Evolutionary conservation across 2,113 vertebrate species (phyloP).

Genomic region (Hippocampus mohnikei): DNA sequence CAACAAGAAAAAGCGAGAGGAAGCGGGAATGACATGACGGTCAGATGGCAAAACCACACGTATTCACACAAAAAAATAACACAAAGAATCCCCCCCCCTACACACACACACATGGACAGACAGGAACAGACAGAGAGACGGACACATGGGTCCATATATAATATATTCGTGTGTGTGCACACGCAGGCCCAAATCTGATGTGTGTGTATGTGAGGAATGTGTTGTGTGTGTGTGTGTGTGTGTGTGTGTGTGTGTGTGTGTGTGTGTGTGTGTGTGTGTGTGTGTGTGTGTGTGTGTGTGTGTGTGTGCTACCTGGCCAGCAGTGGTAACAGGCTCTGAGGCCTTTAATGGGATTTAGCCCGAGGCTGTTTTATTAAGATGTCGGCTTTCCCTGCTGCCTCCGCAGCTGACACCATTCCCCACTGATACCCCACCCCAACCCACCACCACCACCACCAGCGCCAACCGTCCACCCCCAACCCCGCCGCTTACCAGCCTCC

Average conservation of each 20-base stretch:
- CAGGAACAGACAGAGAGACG: conserved; percentile 72
- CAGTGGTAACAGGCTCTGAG: conserved; percentile 99
- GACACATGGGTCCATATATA: conserved; percentile 76
- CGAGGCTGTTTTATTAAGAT: conserved; percentile 99
- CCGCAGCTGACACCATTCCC: conserved; percentile 98
- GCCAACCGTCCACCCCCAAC: conserved; percentile 30
- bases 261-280: conserved; percentile 59
- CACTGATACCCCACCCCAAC: conserved; percentile 64
- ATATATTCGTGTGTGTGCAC: conserved; percentile 61
- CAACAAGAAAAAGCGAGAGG: conserved; percentile 27
- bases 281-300: conserved; percentile 60
- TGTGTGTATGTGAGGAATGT: conserved; percentile 48
- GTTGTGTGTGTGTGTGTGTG: conserved; percentile 51
- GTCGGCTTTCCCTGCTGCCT: conserved; percentile 99
- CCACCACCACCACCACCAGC: conserved; percentile 27
- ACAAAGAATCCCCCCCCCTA: conserved; percentile 24
- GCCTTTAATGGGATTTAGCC: conserved; percentile 99
- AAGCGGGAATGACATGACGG: conserved; percentile 28
- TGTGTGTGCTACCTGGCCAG: conserved; percentile 89
- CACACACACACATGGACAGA: conserved; percentile 64
- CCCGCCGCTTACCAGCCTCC: conserved; percentile 66
- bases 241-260: conserved; percentile 57
- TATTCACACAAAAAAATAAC: conserved; percentile 17
- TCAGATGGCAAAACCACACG: conserved; percentile 50
- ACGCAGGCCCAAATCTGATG: conserved; percentile 32